Conservation (phyloP, 2,797 vertebrate species). For the Rhabdophis nuchalis region DNA sequence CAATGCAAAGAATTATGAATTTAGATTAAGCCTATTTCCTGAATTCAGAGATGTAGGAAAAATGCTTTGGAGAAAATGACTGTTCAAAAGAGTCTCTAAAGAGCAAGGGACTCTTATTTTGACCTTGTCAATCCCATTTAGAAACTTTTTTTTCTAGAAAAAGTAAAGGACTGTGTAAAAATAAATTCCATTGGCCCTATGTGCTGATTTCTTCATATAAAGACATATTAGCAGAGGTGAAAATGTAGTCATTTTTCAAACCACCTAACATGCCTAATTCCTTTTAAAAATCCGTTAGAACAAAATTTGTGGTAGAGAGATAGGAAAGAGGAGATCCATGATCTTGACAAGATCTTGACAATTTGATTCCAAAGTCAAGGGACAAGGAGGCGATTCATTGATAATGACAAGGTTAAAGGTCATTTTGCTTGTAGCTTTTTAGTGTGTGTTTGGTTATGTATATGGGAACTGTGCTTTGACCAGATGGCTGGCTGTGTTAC, state of each 20-base stretch:
- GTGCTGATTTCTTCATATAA: background rate
- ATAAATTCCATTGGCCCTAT: background rate
- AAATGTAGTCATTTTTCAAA: background rate
- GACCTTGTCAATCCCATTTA: background rate
- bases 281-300: background rate
- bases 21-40: background rate
- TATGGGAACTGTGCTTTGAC: slow-evolving; percentile 69
- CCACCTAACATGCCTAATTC: background rate
- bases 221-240: background rate
- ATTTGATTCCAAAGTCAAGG: slow-evolving; percentile 30
- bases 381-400: slow-evolving; percentile 56
- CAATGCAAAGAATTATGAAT: background rate
- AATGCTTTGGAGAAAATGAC: background rate
- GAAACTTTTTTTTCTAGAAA: background rate
- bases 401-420: slow-evolving; percentile 73
- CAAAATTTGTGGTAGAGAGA: background rate
- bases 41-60: background rate
- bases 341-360: background rate
- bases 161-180: background rate
- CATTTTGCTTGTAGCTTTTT: slow-evolving; percentile 78
- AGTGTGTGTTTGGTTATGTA: slow-evolving; percentile 78
- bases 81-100: background rate
- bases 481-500: slow-evolving; percentile 78
- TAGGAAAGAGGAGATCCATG: slow-evolving; percentile 11
- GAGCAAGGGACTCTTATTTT: background rate